Conservation (phyloP, 2,113 vertebrate species). For the Illadopsis cleaveri region DNA sequence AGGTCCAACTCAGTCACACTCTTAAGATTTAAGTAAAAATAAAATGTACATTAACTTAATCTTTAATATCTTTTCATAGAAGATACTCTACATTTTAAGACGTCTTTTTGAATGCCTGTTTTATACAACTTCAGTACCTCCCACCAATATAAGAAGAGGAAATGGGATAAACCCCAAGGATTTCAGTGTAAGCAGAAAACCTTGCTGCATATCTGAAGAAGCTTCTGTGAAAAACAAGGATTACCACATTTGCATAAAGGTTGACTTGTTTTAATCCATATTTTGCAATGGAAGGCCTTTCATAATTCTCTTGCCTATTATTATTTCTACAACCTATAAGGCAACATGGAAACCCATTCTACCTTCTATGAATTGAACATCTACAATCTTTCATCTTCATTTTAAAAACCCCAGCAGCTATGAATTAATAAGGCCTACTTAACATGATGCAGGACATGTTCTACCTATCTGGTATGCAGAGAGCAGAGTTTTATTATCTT, state of each 20-base stretch:
- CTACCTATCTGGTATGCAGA: not conserved
- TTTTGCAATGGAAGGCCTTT: not conserved
- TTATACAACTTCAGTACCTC: not conserved
- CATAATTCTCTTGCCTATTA: not conserved
- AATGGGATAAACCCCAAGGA: not conserved
- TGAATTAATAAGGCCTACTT: not conserved
- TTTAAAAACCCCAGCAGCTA: not conserved
- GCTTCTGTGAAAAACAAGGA: not conserved
- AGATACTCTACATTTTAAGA: not conserved
- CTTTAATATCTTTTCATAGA: not conserved
- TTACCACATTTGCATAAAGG: not conserved
- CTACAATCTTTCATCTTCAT: not conserved
- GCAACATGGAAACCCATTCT: not conserved
- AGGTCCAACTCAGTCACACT: not conserved
- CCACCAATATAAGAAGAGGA: not conserved
- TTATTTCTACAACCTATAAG: not conserved
- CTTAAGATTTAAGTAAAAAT: not conserved
- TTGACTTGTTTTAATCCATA: not conserved
- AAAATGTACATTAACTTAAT: not conserved
- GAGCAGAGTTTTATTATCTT: slow-evolving; percentile 2
- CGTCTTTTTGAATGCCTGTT: accelerated
- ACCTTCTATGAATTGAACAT: not conserved
- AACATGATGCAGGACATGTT: not conserved
- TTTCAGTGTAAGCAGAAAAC: not conserved
- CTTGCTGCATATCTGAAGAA: not conserved